A percentile compares a stretch with the other conserved stretches of the same genome.
phyloP scores from a whole-genome alignment of 2,888 invertebrate species.

The Trypoxylon attenuatum region DNA sequence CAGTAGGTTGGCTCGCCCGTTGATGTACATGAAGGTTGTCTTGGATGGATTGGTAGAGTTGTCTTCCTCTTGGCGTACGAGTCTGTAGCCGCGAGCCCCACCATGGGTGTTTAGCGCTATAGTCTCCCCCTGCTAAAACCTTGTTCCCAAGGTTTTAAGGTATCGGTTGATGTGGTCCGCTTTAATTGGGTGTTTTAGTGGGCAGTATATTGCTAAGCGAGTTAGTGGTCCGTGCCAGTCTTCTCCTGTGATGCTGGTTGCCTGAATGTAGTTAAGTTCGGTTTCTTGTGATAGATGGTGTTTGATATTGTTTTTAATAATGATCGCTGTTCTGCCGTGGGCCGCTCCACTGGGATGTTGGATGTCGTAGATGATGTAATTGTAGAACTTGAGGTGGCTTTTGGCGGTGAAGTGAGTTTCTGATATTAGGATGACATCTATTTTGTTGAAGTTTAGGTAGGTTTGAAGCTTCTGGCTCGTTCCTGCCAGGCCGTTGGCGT shows the following conservation, averaged over 20 bases:
- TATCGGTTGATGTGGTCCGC: conserved; percentile 33
- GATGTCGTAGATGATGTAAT: neutral
- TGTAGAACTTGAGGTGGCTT: neutral
- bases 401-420: conserved; percentile 1
- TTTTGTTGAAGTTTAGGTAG: too few relatives aligned
- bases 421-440: neutral
- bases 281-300: neutral
- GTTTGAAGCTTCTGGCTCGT: too few relatives aligned
- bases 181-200: conserved; percentile 46
- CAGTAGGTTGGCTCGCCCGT: conserved; percentile 52
- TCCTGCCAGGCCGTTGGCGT: too few relatives aligned
- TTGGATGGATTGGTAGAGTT: conserved; percentile 17
- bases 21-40: conserved; percentile 17
- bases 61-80: conserved; percentile 23
- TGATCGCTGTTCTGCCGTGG: neutral
- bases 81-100: conserved; percentile 52
- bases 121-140: conserved; percentile 40
- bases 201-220: conserved; percentile 46
- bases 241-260: conserved; percentile 13
- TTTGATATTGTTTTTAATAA: neutral
- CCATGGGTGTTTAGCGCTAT: conserved; percentile 40
- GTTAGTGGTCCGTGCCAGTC: conserved; percentile 27
- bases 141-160: conserved; percentile 34
- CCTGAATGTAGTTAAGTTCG: neutral
- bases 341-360: neutral